phyloP scores from a whole-genome alignment of 2,888 invertebrate species.

The Eupithecia tripunctaria region DNA sequence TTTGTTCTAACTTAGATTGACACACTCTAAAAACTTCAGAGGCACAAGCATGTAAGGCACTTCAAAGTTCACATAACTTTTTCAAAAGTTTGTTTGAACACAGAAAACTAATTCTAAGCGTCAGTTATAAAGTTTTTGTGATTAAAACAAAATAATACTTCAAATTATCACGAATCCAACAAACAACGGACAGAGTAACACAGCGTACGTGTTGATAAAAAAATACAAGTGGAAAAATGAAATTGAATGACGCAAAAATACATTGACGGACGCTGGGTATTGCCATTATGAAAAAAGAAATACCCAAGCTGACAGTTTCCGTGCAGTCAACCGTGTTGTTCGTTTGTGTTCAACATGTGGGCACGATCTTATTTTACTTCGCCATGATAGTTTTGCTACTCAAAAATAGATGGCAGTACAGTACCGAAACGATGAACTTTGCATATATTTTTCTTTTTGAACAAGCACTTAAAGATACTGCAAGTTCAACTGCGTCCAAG shows the following conservation, averaged over 20 bases:
- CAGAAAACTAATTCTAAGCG: neutral
- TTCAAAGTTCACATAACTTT: constrained; percentile 51
- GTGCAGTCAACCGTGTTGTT: neutral
- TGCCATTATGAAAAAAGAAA: constrained; percentile 3
- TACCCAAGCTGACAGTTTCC: neutral
- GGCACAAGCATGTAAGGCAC: constrained; percentile 46
- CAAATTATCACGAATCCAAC: constrained; percentile 16
- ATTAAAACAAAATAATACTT: constrained; percentile 5
- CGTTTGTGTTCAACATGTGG: neutral
- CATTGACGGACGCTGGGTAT: constrained; percentile 4
- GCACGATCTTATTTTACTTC: neutral
- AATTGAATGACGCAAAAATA: constrained; percentile 35
- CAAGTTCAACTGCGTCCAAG: too few relatives aligned
- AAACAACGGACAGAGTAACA: constrained; percentile 18
- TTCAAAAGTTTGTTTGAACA: constrained; percentile 24
- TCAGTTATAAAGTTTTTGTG: neutral
- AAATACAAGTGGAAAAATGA: constrained; percentile 17
- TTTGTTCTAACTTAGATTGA: constrained; percentile 36
- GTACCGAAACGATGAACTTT: neutral
- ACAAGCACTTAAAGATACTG: neutral
- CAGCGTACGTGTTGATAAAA: constrained; percentile 25
- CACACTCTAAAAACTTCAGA: constrained; percentile 29
- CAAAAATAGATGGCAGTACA: neutral
- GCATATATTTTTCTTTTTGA: neutral
- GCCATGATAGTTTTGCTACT: neutral